A percentile compares a stretch with the other conserved stretches of the same genome.
Evolutionary conservation across 1,140 invertebrate genomes (phyloP).

Genomic region (Aphelenchoides besseyi): DNA sequence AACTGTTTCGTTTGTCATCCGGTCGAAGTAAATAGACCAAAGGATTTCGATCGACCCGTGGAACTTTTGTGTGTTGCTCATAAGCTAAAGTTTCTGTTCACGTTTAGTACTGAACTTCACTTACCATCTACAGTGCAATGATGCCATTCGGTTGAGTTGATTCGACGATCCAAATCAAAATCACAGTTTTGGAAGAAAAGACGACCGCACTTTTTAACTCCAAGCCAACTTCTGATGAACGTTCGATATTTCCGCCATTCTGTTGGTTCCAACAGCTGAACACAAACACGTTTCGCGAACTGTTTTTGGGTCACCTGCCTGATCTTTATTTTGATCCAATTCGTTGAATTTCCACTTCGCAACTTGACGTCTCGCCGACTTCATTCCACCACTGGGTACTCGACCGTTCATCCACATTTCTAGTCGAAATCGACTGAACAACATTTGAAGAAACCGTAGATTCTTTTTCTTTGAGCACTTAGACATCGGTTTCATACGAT

Average conservation of each 20-base stretch:
- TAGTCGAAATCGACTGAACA: background rate
- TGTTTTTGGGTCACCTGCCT: no score
- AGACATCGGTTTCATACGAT: background rate
- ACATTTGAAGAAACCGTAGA: background rate
- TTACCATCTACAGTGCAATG: background rate
- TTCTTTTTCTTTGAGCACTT: background rate
- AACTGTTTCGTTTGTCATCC: no score
- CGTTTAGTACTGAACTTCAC: background rate
- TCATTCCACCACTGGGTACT: slow-evolving; percentile 10
- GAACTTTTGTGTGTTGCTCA: background rate
- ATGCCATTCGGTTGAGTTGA: background rate
- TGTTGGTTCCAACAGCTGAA: background rate
- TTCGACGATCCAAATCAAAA: background rate
- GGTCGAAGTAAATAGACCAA: slow-evolving; percentile 1
- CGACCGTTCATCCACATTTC: background rate
- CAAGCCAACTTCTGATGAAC: background rate
- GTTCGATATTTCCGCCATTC: background rate
- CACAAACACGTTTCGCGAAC: background rate
- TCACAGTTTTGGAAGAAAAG: background rate
- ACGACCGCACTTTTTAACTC: background rate
- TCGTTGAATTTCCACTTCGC: background rate
- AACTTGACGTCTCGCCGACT: background rate
- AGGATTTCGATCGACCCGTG: background rate
- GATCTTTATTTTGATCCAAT: background rate
- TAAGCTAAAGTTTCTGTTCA: slow-evolving; percentile 1